These are phyloP conservation scores for Calvadosia cruxmelitensis DNA, from an alignment of 30 jellyfish, hydroid and myxozoan species.

Conservation along the genomic window DNA sequence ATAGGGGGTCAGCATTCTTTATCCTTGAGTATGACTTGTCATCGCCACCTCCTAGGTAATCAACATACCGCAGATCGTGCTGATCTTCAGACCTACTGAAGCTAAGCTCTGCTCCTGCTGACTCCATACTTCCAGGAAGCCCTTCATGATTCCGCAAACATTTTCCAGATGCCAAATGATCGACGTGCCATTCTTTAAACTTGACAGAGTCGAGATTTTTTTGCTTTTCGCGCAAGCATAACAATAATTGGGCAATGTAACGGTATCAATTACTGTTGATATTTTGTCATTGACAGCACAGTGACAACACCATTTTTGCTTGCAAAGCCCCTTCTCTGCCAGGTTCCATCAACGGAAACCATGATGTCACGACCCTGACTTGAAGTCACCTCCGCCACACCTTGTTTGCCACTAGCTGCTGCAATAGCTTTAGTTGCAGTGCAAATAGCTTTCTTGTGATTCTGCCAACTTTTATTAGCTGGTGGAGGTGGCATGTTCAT, in stretches of 20 bases:
- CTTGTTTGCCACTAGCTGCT: no score
- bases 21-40: constrained; percentile 11
- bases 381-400: not conserved
- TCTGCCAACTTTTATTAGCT: no score
- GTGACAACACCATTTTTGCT: constrained; percentile 1
- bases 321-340: constrained; percentile 12
- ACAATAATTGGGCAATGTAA: not conserved
- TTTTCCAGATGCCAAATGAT: no score
- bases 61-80: constrained; percentile 5
- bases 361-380: not conserved
- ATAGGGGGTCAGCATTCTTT: constrained; percentile 1
- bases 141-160: no score
- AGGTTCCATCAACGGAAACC: not conserved
- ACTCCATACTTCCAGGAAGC: constrained; percentile 29
- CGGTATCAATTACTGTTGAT: not conserved
- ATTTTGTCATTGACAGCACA: not conserved
- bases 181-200: constrained; percentile 6
- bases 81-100: constrained; percentile 13
- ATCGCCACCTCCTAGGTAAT: constrained; percentile 16
- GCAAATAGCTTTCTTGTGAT: no score
- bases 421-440: no score
- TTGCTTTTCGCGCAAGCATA: not conserved
- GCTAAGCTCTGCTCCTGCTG: constrained; percentile 19
- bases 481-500: no score
- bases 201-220: not conserved